These are phyloP conservation scores for Thaumetopoea pityocampa DNA, from an alignment of 1,140 invertebrate species.

Conservation along the genomic window DNA sequence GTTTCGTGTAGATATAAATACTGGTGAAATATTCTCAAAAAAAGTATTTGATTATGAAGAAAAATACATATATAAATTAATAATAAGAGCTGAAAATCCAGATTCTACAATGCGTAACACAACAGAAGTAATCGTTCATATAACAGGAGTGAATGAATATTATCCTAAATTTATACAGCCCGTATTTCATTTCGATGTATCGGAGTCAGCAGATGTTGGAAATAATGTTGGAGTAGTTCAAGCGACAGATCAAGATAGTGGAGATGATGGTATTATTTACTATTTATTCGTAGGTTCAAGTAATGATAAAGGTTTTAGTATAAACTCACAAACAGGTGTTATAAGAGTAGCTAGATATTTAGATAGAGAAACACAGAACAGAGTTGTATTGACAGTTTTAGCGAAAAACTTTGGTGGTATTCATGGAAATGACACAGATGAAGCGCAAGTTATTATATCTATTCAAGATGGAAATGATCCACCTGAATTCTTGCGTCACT, in stretches of 20 bases:
- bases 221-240: constrained; percentile 90
- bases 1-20: constrained; percentile 86
- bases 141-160: constrained; percentile 94
- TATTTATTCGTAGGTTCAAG: constrained; percentile 95
- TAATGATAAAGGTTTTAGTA: constrained; percentile 93
- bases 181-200: constrained; percentile 95
- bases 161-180: constrained; percentile 94
- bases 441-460: constrained; percentile 93
- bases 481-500: constrained; percentile 88
- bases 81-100: constrained; percentile 92
- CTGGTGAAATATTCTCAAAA: constrained; percentile 86
- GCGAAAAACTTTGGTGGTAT: constrained; percentile 96
- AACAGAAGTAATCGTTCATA: constrained; percentile 84
- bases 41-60: constrained; percentile 94
- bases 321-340: constrained; percentile 89
- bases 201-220: constrained; percentile 92
- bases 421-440: constrained; percentile 95
- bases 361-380: constrained; percentile 93
- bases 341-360: constrained; percentile 89
- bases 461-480: constrained; percentile 98
- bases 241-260: constrained; percentile 93
- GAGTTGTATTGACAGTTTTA: constrained; percentile 92
- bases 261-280: constrained; percentile 93
- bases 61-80: constrained; percentile 84
- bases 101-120: constrained; percentile 87